phyloP scores from a whole-genome alignment of 1,140 invertebrate genomes.

The Holotrichia oblita region DNA sequence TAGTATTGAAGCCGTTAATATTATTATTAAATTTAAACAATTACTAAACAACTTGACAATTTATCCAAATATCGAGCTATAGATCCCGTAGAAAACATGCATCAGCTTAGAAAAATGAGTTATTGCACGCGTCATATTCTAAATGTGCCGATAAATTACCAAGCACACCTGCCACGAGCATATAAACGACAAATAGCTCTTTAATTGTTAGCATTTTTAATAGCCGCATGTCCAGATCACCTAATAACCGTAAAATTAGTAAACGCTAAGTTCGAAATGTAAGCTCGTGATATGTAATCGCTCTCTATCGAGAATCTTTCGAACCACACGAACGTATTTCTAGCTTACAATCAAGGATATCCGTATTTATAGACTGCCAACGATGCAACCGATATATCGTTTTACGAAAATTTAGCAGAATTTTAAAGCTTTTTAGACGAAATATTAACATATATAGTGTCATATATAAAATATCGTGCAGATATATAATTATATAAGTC shows the following conservation, averaged over 20 bases:
- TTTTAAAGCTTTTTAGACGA: neutral
- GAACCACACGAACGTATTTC: neutral
- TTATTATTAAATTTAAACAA: no score
- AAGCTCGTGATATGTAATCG: neutral
- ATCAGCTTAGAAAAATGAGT: neutral
- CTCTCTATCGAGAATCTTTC: slow-evolving; percentile 16
- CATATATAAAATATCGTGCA: neutral
- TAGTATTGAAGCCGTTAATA: no score
- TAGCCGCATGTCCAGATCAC: neutral
- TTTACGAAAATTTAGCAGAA: neutral
- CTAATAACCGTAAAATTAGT: slow-evolving; percentile 23
- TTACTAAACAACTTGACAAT: no score
- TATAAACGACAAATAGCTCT: neutral
- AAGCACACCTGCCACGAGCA: neutral
- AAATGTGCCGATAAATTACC: slow-evolving; percentile 13
- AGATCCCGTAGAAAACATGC: no score
- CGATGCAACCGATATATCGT: slow-evolving; percentile 23
- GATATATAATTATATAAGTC: no score
- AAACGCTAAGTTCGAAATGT: neutral
- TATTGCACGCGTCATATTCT: neutral
- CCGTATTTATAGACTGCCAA: slow-evolving; percentile 18
- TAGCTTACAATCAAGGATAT: slow-evolving; percentile 18
- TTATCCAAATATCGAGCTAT: no score
- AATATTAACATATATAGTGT: neutral
- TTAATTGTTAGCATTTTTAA: slow-evolving; percentile 20